Evolutionary conservation across 2,888 invertebrate species (phyloP).

Genomic region (Cancer borealis): DNA sequence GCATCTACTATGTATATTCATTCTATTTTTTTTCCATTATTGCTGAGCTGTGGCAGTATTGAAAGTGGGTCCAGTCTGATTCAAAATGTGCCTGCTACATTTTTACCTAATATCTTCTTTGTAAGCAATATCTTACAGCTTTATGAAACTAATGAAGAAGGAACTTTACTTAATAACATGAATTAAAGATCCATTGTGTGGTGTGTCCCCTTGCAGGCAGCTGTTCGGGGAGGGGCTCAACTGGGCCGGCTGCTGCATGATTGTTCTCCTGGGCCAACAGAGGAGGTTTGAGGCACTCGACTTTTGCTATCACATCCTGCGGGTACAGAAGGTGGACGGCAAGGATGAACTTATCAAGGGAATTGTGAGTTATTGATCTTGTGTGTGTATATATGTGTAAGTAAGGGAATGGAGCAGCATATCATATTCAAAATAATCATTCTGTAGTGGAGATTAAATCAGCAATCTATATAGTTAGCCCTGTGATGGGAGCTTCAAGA

Average conservation of each 20-base stretch:
- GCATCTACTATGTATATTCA: too few relatives aligned
- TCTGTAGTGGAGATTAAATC: not conserved
- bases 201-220: conserved; percentile 84
- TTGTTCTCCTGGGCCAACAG: conserved; percentile 96
- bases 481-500: too few relatives aligned
- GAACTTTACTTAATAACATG: not conserved
- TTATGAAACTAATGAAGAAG: not conserved
- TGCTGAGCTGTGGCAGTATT: not conserved
- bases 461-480: too few relatives aligned
- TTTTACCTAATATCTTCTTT: not conserved
- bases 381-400: not conserved
- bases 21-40: not conserved
- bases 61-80: not conserved
- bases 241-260: conserved; percentile 99
- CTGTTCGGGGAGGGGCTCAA: conserved; percentile 98
- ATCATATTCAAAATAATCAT: not conserved
- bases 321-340: conserved; percentile 96
- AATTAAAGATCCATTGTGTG: conserved; percentile 47
- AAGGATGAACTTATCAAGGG: conserved; percentile 97
- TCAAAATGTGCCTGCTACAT: not conserved
- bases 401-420: not conserved
- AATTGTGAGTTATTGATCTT: conserved; percentile 87
- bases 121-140: not conserved
- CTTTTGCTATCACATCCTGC: conserved; percentile 98
- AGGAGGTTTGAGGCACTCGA: conserved; percentile 97